Evolutionary conservation across 2,888 invertebrate species (phyloP).

Genomic region (Halocaridina rubra): DNA sequence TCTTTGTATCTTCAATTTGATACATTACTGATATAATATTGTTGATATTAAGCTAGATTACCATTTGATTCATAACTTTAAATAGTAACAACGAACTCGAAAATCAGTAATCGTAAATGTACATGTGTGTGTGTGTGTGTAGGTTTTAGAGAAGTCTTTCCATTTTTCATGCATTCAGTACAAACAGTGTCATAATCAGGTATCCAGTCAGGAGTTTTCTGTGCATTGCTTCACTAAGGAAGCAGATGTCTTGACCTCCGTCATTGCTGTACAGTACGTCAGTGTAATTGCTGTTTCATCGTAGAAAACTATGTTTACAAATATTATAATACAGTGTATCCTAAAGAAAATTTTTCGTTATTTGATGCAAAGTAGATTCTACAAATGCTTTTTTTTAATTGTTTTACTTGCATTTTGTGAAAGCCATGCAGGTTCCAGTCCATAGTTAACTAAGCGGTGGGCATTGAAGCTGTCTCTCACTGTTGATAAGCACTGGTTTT

Average conservation of each 20-base stretch:
- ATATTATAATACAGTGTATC: conserved; percentile 44
- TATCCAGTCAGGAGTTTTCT: conserved; percentile 54
- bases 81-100: too few relatives aligned
- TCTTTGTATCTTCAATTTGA: too few relatives aligned
- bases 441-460: conserved; percentile 60
- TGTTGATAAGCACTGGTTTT: too few relatives aligned
- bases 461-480: conserved; percentile 40
- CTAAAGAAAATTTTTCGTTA: conserved; percentile 44
- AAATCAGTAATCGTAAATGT: too few relatives aligned
- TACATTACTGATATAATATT: too few relatives aligned
- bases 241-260: conserved; percentile 50
- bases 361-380: conserved; percentile 41
- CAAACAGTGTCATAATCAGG: conserved; percentile 60
- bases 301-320: conserved; percentile 37
- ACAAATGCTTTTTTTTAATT: conserved; percentile 17
- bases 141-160: conserved; percentile 17
- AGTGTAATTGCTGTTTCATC: conserved; percentile 56
- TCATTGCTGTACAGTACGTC: conserved; percentile 57
- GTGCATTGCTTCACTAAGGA: conserved; percentile 45
- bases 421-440: conserved; percentile 60
- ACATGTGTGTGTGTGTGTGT: too few relatives aligned
- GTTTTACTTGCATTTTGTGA: conserved; percentile 42
- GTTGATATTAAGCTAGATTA: too few relatives aligned
- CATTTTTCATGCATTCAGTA: conserved; percentile 50
- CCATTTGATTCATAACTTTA: too few relatives aligned